A percentile compares a stretch with the other conserved stretches of the same genome.
Evolutionary conservation across 2,888 invertebrate genomes (phyloP).

Genomic region (Cheilosia grossa): DNA sequence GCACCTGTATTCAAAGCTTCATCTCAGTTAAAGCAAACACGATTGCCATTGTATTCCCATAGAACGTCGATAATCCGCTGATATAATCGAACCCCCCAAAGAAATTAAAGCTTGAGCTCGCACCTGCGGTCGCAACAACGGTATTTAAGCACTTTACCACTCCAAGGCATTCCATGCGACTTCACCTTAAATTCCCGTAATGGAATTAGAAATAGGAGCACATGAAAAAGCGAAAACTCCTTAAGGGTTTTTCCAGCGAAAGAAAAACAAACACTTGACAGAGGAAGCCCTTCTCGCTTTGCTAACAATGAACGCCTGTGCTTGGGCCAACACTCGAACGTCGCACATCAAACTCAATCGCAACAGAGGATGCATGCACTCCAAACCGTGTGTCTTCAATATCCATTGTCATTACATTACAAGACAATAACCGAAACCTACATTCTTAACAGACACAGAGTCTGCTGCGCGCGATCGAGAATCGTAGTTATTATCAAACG

Average conservation of each 20-base stretch:
- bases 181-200: background rate
- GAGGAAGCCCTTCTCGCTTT: constrained; percentile 22
- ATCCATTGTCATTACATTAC: constrained; percentile 50
- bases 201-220: background rate
- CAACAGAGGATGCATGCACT: constrained; percentile 40
- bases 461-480: background rate
- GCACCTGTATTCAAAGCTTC: too few relatives aligned
- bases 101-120: background rate
- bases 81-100: background rate
- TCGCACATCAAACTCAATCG: constrained; percentile 59
- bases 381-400: constrained; percentile 34
- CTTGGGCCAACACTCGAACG: constrained; percentile 22
- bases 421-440: constrained; percentile 48
- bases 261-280: background rate
- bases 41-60: too few relatives aligned
- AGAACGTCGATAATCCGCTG: background rate
- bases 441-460: constrained; percentile 30
- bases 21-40: too few relatives aligned
- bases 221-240: constrained; percentile 55
- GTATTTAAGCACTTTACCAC: background rate
- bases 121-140: background rate
- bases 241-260: constrained; percentile 10
- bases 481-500: constrained; percentile 25
- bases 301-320: background rate
- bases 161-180: background rate